Conservation (phyloP, 1,140 invertebrate species). For the Neotoxoptera formosana region DNA sequence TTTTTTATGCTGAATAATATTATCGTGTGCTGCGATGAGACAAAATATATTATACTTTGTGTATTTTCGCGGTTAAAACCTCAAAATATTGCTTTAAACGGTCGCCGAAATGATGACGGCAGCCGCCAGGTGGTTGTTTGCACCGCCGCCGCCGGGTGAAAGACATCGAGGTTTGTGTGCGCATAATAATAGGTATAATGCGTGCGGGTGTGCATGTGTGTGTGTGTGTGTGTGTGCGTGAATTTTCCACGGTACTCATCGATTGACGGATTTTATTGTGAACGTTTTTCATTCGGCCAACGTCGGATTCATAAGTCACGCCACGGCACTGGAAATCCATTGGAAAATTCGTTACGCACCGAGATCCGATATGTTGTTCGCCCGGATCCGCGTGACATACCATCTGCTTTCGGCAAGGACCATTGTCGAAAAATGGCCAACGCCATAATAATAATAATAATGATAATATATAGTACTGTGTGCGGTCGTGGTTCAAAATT, state of each 20-base stretch:
- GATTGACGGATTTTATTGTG: slow-evolving; percentile 22
- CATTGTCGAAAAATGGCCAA: neutral
- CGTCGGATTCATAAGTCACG: slow-evolving; percentile 52
- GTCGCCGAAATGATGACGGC: too few species aligned
- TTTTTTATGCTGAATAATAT: neutral
- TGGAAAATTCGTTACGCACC: slow-evolving; percentile 37
- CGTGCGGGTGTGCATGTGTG: neutral
- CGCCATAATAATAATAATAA: neutral
- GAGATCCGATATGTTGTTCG: slow-evolving; percentile 3
- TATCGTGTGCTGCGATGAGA: too few species aligned
- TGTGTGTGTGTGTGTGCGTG: neutral
- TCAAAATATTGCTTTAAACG: neutral
- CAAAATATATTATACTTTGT: neutral
- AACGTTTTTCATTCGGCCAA: slow-evolving; percentile 30
- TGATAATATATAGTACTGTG: too few species aligned
- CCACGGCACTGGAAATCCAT: neutral
- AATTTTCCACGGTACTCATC: slow-evolving; percentile 32
- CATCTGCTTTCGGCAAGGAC: slow-evolving; percentile 9
- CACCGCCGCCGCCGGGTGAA: neutral
- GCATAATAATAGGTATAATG: neutral
- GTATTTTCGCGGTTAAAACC: neutral
- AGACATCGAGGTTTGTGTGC: neutral
- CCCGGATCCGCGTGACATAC: neutral
- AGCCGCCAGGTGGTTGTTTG: slow-evolving; percentile 13
- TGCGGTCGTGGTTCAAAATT: neutral